phyloP scores from a whole-genome alignment of 1,140 invertebrate genomes.

The Leptonema lineaticorne region DNA sequence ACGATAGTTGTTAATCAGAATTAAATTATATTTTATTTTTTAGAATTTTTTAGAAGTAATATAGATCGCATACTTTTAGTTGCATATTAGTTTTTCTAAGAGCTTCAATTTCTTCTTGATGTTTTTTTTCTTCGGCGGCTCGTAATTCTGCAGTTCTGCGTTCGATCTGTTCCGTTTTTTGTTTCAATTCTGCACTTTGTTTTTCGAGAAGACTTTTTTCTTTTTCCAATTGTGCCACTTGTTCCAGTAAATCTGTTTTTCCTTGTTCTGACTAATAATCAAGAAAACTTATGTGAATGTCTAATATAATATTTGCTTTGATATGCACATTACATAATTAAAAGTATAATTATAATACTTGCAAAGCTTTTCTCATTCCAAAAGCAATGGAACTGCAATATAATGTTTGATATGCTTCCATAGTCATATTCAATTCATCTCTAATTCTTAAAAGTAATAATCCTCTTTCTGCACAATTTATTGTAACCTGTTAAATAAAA shows the following conservation, averaged over 20 bases:
- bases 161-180: constrained; percentile 83
- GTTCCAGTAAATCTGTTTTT: constrained; percentile 61
- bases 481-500: constrained; percentile 75
- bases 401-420: constrained; percentile 89
- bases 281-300: not conserved
- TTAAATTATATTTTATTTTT: not conserved
- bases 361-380: constrained; percentile 95
- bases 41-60: constrained; percentile 23
- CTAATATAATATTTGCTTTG: too few species aligned
- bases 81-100: constrained; percentile 93
- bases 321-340: too few species aligned
- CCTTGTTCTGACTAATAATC: constrained; percentile 60
- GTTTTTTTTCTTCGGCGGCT: constrained; percentile 86
- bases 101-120: constrained; percentile 87
- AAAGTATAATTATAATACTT: constrained; percentile 58
- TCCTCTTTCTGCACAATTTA: constrained; percentile 97
- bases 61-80: constrained; percentile 68
- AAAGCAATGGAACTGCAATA: constrained; percentile 98
- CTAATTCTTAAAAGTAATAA: constrained; percentile 86
- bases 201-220: constrained; percentile 77
- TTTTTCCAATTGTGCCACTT: constrained; percentile 60
- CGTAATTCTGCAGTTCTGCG: constrained; percentile 79
- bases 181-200: constrained; percentile 77
- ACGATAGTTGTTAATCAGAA: constrained; percentile 37
- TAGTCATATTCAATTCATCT: constrained; percentile 95